Conservation (phyloP, 2,797 vertebrate species). For the Rachycentron canadum region DNA sequence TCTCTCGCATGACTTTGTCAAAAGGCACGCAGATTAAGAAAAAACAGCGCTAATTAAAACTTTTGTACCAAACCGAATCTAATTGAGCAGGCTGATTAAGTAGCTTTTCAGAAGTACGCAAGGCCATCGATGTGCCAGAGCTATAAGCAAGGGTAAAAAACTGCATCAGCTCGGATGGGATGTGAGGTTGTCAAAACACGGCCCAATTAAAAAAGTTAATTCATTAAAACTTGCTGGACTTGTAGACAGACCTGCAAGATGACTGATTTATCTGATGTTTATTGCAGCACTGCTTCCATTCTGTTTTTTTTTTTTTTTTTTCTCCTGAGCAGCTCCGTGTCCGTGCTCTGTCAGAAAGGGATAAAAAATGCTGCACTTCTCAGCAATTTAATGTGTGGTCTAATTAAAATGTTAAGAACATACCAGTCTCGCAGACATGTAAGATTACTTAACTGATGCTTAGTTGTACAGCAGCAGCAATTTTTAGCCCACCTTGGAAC, state of each 20-base stretch:
- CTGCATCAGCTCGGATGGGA: conserved; percentile 49
- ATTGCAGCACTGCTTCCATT: conserved; percentile 50
- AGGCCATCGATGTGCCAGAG: conserved; percentile 51
- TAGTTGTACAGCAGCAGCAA: conserved; percentile 21
- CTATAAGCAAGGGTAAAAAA: conserved; percentile 45
- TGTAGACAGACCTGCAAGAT: conserved; percentile 67
- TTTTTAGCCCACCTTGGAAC: conserved; percentile 49
- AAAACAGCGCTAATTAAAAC: conserved; percentile 79
- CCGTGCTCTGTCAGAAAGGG: conserved; percentile 47
- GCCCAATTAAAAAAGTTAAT: conserved; percentile 80
- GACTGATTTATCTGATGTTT: conserved; percentile 76
- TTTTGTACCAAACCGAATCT: conserved; percentile 71
- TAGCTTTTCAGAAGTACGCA: conserved; percentile 62
- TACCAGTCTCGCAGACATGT: conserved; percentile 26
- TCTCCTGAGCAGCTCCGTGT: conserved; percentile 31
- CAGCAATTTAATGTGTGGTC: conserved; percentile 51
- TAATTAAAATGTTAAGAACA: conserved; percentile 72
- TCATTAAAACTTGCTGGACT: conserved; percentile 77
- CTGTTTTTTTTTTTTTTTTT: not conserved
- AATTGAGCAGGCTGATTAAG: conserved; percentile 72
- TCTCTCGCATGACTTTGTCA: conserved; percentile 75
- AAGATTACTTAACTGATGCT: conserved; percentile 53
- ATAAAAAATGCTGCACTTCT: conserved; percentile 52
- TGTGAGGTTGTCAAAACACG: conserved; percentile 72
- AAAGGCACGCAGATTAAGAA: conserved; percentile 72